Base-by-base conservation (phyloP, 2,888 invertebrate species). In the Drosophila maculinotata region DNA sequence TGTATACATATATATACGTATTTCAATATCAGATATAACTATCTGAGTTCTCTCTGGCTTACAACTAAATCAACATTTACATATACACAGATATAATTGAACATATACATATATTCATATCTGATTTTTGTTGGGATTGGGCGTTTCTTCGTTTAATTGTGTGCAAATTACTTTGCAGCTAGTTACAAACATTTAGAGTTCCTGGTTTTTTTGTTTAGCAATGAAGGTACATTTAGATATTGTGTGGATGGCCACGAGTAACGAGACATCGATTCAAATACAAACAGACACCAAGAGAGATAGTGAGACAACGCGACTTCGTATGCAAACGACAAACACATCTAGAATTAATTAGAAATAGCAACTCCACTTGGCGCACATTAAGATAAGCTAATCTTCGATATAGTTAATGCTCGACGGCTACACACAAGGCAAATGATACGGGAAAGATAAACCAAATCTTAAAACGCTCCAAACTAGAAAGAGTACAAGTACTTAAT, bases 1-100 rank as follows among this genome's bases (percentile, higher is more conserved):
- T 73, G 62, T 78, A 52, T 67, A 60, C 67, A 62, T 66, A 57
- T 68, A 62, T 60, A 58, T 69, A 73, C 54, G 71, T 68, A 62
- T 60, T 39, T 64, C 51, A 76, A 69, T 74, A 64, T 72, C 71
- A 76, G 72, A 72, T 72, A 60, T 38, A 48, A 1, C 25, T 56
- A 76, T 65, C 68, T 39, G 69, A 44, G 60, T 47, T 66, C 35
- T 64, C 57, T 69, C 62, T 69, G 68, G 53, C 87, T 81, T 87
- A 81, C 58, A 81, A 81, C 54, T 84, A 87, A 54, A 76, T 81
- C 57, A 87, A 82, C 87, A 87, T 87, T 73, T 87, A 87, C 72
- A 85, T 85, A 82, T 76, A 85, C 72, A 87, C 72, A 83, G 64
- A 73, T 70, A 70, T 52, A 67, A 42, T 42, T 60, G 57, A 58